Base-by-base conservation (phyloP, 2,113 vertebrate species). In the Polyodon spathula region DNA sequence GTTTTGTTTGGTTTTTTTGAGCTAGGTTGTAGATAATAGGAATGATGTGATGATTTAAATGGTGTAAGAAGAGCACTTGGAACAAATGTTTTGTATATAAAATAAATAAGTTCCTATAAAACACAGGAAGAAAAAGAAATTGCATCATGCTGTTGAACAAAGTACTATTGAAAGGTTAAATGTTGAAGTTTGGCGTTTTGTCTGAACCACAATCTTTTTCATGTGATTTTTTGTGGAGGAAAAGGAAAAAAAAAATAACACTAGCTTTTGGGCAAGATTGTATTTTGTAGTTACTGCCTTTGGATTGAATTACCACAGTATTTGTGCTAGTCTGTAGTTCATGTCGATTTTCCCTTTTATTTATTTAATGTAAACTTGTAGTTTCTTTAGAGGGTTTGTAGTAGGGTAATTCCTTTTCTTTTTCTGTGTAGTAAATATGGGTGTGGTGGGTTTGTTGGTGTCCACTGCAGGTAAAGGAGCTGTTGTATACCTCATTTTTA, bases 401-500 rank as follows among this genome's bases (percentile, higher is more conserved):
- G 11, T 41, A 15, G 12, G 46, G 50, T 6, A 42, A n/a, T 74
- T 71, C 75, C 67, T 78, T 70, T 77, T 81, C 81, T 75, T 77
- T 70, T 63, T 80, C 79, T 67, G 60, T 73, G 75, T 60, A 44
- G 58, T 54, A 53, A 52, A 44, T 57, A 63, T 63, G 75, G 80
- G 73, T 78, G 72, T 77, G 68, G 67, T 76, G 72, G 77, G 51
- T 41, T 14, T 74, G 70, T 86, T 83, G 82, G 77, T 68, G 68
- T 79, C 81, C 78, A 70, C 79, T 77, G 59, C 74, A 76, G 72
- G 81, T 79, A 84, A 86, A 82, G 82, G 84, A 89, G 86, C 87
- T 93, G 83, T 91, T 74, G 85, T 93, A 93, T 96, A 97, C 96
- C 94, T 97, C 95, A 97, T 94, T 93, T 91, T 86, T 90, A 88